phyloP scores from a whole-genome alignment of 2,888 invertebrate genomes.

The Drosophila anomalata region DNA sequence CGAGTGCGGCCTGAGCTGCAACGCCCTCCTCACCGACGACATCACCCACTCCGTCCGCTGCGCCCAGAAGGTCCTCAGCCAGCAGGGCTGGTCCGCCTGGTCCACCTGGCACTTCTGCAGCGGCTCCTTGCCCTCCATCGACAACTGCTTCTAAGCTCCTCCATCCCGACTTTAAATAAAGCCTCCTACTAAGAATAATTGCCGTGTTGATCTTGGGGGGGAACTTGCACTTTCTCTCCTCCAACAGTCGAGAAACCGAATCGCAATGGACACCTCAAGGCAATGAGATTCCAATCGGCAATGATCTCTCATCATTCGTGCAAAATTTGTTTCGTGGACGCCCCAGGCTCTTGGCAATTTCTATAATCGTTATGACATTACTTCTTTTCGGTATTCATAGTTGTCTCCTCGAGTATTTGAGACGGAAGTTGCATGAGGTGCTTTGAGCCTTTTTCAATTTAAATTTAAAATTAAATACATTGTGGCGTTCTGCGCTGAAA shows the following conservation, averaged over 20 bases:
- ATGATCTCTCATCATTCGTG: conserved; percentile 32
- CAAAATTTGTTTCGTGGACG: conserved; percentile 10
- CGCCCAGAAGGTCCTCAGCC: conserved; percentile 65
- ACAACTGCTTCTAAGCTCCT: conserved; percentile 71
- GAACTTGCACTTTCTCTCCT: conserved; percentile 17
- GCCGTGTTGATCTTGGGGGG: conserved; percentile 5
- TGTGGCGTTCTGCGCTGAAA: conserved; percentile 28
- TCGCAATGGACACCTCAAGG: conserved; percentile 21
- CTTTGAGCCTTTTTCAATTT: conserved; percentile 25
- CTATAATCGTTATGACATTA: conserved; percentile 37
- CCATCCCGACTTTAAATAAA: conserved; percentile 45
- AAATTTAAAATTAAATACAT: conserved; percentile 22
- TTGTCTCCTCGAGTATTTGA: conserved; percentile 1
- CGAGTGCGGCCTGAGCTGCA: conserved; percentile 71
- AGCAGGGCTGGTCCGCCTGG: conserved; percentile 80
- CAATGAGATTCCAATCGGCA: conserved; percentile 30
- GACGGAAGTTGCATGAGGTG: conserved; percentile 38
- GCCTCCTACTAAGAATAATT: conserved; percentile 42
- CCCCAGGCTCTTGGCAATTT: conserved; percentile 30
- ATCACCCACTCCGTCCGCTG: conserved; percentile 71
- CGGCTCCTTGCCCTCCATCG: conserved; percentile 64
- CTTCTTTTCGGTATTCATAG: conserved; percentile 21
- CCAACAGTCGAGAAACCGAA: background rate
- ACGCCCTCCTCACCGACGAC: conserved; percentile 66
- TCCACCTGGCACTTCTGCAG: conserved; percentile 68